Percentiles rank a stretch among this genome's conserved stretches.
phyloP scores from a whole-genome alignment of 53 echinoderm and acorn worm genomes.

The Echinarachnius parma region DNA sequence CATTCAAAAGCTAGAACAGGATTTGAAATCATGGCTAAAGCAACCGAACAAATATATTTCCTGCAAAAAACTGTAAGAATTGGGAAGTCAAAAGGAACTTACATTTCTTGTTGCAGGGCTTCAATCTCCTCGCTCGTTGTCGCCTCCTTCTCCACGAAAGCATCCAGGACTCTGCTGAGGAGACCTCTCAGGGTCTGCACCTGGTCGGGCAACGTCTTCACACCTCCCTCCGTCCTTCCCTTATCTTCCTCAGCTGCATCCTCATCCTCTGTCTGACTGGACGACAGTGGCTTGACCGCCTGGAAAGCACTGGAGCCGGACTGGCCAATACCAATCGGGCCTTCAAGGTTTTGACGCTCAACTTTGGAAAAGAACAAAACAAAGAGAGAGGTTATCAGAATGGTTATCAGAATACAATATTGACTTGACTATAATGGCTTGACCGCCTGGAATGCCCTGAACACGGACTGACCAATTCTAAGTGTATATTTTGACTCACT shows the following conservation, averaged over 20 bases:
- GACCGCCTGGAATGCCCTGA: too few species aligned
- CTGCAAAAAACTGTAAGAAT: too few species aligned
- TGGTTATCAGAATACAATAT: too few species aligned
- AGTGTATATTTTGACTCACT: too few species aligned
- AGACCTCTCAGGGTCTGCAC: constrained; percentile 40
- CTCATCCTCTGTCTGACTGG: constrained; percentile 6
- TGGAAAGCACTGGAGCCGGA: constrained; percentile 70
- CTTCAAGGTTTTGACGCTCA: background rate
- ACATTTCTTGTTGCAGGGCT: constrained; percentile 61
- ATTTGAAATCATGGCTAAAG: too few species aligned
- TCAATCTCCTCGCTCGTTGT: constrained; percentile 33
- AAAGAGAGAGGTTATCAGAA: too few species aligned
- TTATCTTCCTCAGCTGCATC: background rate
- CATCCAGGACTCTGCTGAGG: constrained; percentile 40
- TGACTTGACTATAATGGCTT: too few species aligned
- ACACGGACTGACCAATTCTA: too few species aligned
- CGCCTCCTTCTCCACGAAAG: constrained; percentile 39
- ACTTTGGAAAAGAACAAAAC: too few species aligned
- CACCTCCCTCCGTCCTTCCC: background rate
- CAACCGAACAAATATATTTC: too few species aligned
- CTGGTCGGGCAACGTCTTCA: constrained; percentile 51
- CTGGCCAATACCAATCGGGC: constrained; percentile 48
- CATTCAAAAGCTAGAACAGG: too few species aligned
- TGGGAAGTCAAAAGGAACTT: background rate
- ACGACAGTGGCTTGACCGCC: constrained; percentile 35